phyloP scores from a whole-genome alignment of 1,140 invertebrate genomes.

The Ylistrum balloti region DNA sequence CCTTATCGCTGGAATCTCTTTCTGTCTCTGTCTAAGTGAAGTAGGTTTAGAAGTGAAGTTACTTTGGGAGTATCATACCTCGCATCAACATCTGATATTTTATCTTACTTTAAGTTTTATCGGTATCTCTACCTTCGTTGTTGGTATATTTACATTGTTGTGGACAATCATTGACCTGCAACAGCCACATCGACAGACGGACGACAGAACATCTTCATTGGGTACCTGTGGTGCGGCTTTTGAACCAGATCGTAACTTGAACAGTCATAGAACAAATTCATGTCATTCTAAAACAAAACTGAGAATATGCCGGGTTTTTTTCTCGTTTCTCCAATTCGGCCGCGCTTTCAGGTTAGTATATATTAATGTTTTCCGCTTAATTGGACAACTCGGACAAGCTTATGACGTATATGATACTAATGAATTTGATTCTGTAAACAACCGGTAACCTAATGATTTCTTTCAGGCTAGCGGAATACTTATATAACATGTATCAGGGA shows the following conservation, averaged over 20 bases:
- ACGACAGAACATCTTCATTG: too few species aligned
- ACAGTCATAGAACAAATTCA: too few species aligned
- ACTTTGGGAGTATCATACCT: background rate
- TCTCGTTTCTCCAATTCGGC: background rate
- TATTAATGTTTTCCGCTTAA: too few species aligned
- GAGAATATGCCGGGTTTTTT: background rate
- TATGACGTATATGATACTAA: too few species aligned
- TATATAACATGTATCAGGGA: conserved; percentile 11
- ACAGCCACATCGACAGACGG: background rate
- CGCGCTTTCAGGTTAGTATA: background rate
- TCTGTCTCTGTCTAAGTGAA: background rate
- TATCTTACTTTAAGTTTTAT: background rate
- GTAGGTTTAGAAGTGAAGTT: background rate
- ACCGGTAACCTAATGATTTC: too few species aligned
- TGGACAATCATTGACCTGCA: background rate
- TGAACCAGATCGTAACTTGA: too few species aligned
- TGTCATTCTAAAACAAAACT: background rate
- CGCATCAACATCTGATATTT: background rate
- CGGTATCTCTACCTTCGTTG: background rate
- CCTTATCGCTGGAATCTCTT: background rate
- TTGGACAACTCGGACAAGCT: too few species aligned
- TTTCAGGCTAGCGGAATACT: background rate
- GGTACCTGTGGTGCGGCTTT: too few species aligned
- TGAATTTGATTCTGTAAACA: background rate
- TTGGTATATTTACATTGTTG: background rate